Percentiles rank a stretch among this genome's conserved stretches.
phyloP scores from a whole-genome alignment of 2,888 invertebrate genomes.

The Ormyrus pomaceus region DNA sequence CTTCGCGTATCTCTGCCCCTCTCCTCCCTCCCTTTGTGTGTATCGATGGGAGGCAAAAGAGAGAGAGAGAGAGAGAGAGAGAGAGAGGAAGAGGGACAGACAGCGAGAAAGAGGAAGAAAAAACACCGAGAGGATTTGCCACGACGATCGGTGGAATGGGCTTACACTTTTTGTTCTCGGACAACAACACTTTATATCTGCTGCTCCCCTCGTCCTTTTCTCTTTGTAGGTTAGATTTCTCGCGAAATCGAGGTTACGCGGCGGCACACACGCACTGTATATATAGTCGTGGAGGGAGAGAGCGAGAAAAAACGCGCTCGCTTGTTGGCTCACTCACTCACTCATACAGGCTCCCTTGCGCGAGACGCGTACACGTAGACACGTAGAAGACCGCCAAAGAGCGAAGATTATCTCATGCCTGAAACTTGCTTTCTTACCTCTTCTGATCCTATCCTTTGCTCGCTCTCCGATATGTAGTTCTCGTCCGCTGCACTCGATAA shows the following conservation, averaged over 20 bases:
- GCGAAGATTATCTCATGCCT: neutral
- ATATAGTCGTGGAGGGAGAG: too few species aligned
- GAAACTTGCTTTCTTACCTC: too few species aligned
- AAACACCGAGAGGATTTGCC: slow-evolving; percentile 19
- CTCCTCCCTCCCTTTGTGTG: neutral
- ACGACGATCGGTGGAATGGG: neutral
- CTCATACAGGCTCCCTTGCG: neutral
- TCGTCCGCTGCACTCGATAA: neutral
- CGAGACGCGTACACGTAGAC: neutral
- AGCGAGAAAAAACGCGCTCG: neutral
- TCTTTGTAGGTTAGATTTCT: slow-evolving; percentile 49
- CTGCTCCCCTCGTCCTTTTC: neutral
- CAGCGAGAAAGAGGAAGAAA: slow-evolving; percentile 23
- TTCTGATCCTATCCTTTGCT: too few species aligned
- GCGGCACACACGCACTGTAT: slow-evolving; percentile 5
- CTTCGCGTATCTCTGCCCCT: slow-evolving; percentile 18
- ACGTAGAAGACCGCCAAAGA: neutral
- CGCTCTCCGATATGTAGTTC: neutral
- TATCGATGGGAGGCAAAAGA: neutral
- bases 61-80: slow-evolving; percentile 19
- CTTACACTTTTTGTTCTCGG: too few species aligned
- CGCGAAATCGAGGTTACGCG: slow-evolving; percentile 48
- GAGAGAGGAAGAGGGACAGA: slow-evolving; percentile 23
- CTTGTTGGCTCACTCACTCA: neutral
- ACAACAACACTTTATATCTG: neutral